phyloP scores from a whole-genome alignment of 2,113 vertebrate genomes.

The Pseudorhombus dupliciocellatus region DNA sequence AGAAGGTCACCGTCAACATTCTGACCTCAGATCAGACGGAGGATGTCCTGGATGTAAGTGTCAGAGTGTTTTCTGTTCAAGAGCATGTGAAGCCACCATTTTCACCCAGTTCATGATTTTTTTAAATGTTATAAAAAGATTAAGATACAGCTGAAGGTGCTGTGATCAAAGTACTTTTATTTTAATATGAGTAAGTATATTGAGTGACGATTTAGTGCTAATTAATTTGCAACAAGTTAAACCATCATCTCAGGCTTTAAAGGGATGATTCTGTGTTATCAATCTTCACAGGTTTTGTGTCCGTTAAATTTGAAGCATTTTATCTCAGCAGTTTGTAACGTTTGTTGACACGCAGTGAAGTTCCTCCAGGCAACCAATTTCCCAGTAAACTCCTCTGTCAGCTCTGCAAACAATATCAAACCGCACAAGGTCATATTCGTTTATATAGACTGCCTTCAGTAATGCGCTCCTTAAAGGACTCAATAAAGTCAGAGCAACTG shows the following conservation, averaged over 20 bases:
- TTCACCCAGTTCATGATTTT: not conserved
- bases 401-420: not conserved
- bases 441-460: not conserved
- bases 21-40: slow-evolving; percentile 96
- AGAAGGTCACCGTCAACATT: slow-evolving; percentile 91
- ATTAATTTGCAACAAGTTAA: not conserved
- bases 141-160: not conserved
- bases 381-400: slow-evolving; percentile 11
- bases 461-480: slow-evolving; percentile 4
- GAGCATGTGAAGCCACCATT: not conserved
- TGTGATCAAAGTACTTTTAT: not conserved
- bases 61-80: not conserved
- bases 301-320: slow-evolving; percentile 3
- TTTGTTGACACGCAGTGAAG: slow-evolving; percentile 15
- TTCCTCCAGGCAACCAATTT: slow-evolving; percentile 12
- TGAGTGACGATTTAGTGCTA: not conserved
- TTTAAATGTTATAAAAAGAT: not conserved
- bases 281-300: slow-evolving; percentile 3
- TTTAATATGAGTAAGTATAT: not conserved
- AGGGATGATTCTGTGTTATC: not conserved
- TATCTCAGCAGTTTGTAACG: slow-evolving; percentile 23
- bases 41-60: slow-evolving; percentile 92
- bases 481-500: not conserved
- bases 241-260: not conserved
- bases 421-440: slow-evolving; percentile 10